Evolutionary conservation across 37 sponge, comb jelly and placozoan genomes (phyloP).

Genomic region (Lycopodina hypogea): DNA sequence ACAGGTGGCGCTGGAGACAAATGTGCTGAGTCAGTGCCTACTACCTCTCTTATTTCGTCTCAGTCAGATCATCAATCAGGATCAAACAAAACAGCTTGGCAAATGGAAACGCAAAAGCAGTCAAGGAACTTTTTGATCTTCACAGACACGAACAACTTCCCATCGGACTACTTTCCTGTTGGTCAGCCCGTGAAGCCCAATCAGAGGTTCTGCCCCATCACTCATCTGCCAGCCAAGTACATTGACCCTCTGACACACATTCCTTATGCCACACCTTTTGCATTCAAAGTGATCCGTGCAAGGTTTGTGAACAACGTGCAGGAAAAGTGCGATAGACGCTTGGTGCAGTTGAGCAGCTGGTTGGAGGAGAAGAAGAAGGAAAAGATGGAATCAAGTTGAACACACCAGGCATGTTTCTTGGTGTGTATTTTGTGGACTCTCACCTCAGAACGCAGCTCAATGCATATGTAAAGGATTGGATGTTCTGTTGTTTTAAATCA

Average conservation of each 20-base stretch:
- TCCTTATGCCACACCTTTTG: slow-evolving; percentile 88
- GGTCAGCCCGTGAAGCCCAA: slow-evolving; percentile 14
- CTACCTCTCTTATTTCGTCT: too few species aligned
- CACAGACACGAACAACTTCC: slow-evolving; percentile 73
- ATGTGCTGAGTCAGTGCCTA: too few species aligned
- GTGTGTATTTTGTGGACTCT: too few species aligned
- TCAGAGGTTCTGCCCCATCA: slow-evolving; percentile 73
- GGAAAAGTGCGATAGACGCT: slow-evolving; percentile 71
- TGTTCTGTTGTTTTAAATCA: too few species aligned
- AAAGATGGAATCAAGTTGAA: slow-evolving; percentile 11
- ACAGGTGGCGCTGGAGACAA: too few species aligned
- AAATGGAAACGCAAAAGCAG: slow-evolving; percentile 19
- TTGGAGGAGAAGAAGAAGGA: slow-evolving; percentile 73
- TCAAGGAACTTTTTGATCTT: slow-evolving; percentile 89
- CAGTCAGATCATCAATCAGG: not conserved
- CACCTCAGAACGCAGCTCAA: not conserved
- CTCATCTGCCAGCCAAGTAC: slow-evolving; percentile 92
- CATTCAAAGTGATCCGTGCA: slow-evolving; percentile 84
- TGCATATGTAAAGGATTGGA: not conserved
- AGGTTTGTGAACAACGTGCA: slow-evolving; percentile 66
- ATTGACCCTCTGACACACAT: slow-evolving; percentile 87
- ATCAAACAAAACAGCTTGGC: not conserved
- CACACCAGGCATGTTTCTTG: too few species aligned
- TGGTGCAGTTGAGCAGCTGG: slow-evolving; percentile 76
- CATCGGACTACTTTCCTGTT: slow-evolving; percentile 55